phyloP scores from a whole-genome alignment of 2,797 vertebrate genomes.

The Phrynocephalus forsythii region DNA sequence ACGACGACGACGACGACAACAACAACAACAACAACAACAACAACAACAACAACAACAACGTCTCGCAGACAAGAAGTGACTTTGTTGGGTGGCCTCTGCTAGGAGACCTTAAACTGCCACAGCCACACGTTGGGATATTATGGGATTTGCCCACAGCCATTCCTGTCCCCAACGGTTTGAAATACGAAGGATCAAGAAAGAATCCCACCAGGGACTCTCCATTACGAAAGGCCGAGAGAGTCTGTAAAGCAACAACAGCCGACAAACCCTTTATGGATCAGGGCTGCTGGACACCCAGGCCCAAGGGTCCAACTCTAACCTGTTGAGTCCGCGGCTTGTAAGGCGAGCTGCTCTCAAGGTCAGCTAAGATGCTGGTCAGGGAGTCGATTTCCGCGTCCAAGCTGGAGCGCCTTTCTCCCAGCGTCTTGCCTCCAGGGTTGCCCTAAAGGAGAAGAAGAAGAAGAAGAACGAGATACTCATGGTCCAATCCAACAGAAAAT shows the following conservation, averaged over 20 bases:
- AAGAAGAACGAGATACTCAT: neutral
- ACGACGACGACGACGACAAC: too few species aligned
- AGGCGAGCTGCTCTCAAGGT: constrained; percentile 95
- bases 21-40: too few species aligned
- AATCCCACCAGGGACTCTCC: too few species aligned
- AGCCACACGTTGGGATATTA: too few species aligned
- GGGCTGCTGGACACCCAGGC: rapidly evolving
- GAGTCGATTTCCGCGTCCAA: constrained; percentile 97
- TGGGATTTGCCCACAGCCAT: too few species aligned
- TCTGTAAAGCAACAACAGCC: neutral
- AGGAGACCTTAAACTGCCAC: too few species aligned
- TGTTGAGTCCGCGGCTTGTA: constrained; percentile 90
- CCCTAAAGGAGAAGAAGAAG: constrained; percentile 77
- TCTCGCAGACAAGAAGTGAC: too few species aligned
- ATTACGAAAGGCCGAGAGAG: neutral
- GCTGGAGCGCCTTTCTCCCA: constrained; percentile 94
- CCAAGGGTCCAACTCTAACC: constrained; percentile 68
- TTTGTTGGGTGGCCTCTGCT: too few species aligned
- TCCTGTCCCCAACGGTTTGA: neutral
- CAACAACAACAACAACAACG: too few species aligned
- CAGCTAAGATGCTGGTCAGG: constrained; percentile 94
- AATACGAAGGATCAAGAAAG: too few species aligned
- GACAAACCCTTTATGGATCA: rapidly evolving
- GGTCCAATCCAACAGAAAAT: neutral
- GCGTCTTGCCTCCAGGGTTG: constrained; percentile 89